These are phyloP conservation scores for Zeus faber DNA, from an alignment of 2,113 vertebrate species.

Conservation along the genomic window DNA sequence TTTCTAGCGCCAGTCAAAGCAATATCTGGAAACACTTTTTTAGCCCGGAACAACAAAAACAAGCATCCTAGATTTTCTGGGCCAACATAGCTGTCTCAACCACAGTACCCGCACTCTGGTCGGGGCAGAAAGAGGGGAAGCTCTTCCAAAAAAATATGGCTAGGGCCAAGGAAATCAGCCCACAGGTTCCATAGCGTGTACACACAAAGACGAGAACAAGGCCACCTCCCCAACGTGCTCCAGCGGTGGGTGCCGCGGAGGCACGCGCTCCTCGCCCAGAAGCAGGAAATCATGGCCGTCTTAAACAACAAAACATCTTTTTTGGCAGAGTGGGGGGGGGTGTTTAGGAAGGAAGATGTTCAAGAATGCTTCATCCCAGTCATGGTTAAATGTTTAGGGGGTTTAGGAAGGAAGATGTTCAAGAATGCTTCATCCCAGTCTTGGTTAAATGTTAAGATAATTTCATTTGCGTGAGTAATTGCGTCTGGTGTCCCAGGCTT, in stretches of 20 bases:
- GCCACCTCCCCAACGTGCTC: slow-evolving; percentile 17
- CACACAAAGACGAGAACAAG: slow-evolving; percentile 12
- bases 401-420: slow-evolving; percentile 12
- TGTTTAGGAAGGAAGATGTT: slow-evolving; percentile 14
- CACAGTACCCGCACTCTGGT: slow-evolving; percentile 54
- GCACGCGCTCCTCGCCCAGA: slow-evolving; percentile 31
- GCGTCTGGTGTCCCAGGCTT: slow-evolving; percentile 49
- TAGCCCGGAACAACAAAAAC: slow-evolving; percentile 55
- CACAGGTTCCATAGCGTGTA: slow-evolving; percentile 38
- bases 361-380: slow-evolving; percentile 35
- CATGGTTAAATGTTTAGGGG: slow-evolving; percentile 57
- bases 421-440: slow-evolving; percentile 36
- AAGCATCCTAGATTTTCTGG: slow-evolving; percentile 55
- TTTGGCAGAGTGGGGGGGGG: slow-evolving; percentile 31
- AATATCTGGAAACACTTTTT: slow-evolving; percentile 73
- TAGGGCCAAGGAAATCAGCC: slow-evolving; percentile 27
- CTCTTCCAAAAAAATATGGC: slow-evolving; percentile 39
- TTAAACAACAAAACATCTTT: slow-evolving; percentile 6
- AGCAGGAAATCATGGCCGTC: slow-evolving; percentile 36
- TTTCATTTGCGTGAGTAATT: slow-evolving; percentile 65
- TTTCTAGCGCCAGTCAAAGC: slow-evolving; percentile 56
- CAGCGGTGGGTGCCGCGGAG: slow-evolving; percentile 33
- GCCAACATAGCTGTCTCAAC: slow-evolving; percentile 53
- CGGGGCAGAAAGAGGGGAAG: slow-evolving; percentile 37
- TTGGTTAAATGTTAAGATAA: slow-evolving; percentile 63